Evolutionary conservation across 2,113 vertebrate species (phyloP), one percentile per base, ranked within the genome.

Genomic region (Rhodinocichla rosea): DNA sequence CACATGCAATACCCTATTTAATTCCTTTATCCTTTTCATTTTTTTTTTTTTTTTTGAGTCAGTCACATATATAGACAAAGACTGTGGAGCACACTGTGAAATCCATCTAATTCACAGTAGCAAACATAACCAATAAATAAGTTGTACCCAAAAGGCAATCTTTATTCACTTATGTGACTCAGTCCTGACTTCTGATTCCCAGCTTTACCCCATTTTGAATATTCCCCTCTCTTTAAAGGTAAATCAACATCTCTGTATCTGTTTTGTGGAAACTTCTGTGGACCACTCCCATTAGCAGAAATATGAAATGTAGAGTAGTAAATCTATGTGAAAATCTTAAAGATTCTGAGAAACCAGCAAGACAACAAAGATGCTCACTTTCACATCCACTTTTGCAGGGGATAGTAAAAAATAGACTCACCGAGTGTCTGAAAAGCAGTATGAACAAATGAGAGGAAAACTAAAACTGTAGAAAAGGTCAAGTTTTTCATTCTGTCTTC

Each of bases 401-500:
- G 24, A 62, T 74, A 87, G 74, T 62, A 75, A 79, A 47, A 30
- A 82, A 78, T 37, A 84, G 56, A 96, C 95, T 97, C 89, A 97
- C 95, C 95, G 0, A 73, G 20, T 68, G 62, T 87, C 73, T 89
- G 91, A 78, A 94, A 87, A 82, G 83, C 32, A 42, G 69, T 64
- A 11, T 56, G 26, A 79, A 68, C 1, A 20, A 68, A 82, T 62
- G 77, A 92, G 49, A 97, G 7, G 63, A 94, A 92, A 91, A 89
- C 26, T 75, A 92, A 87, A 47, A 71, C 45, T 32, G 71, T 33
- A 87, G 92, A 84, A 79, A 83, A 85, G 57, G 13, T 84, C 62
- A 89, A 68, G 23, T 14, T 18, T 62, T 92, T 85, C 69, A 91
- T 94, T 90, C 94, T 94, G 89, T 95, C 92, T 95, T 96, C 92